Conservation (phyloP, 2,888 invertebrate genomes). For the Polia nebulosa region DNA sequence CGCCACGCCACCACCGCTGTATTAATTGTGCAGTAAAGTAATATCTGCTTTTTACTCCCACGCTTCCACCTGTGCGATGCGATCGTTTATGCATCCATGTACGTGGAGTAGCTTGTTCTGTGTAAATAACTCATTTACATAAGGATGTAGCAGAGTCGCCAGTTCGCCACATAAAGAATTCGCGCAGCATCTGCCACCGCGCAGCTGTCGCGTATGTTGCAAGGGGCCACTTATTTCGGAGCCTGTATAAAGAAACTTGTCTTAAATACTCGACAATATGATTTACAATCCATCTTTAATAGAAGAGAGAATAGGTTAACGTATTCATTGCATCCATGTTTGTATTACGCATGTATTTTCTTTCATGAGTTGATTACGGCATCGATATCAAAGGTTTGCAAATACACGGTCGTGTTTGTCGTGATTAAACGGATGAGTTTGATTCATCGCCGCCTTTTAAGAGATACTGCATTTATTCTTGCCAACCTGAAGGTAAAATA, state of each 20-base stretch:
- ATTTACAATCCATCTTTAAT: constrained; percentile 40
- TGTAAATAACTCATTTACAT: constrained; percentile 65
- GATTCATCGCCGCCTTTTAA: neutral
- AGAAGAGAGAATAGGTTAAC: constrained; percentile 37
- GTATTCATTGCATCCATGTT: constrained; percentile 40
- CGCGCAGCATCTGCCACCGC: constrained; percentile 73
- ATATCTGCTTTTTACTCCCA: constrained; percentile 79
- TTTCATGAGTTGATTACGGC: constrained; percentile 26
- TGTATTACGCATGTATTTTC: constrained; percentile 25
- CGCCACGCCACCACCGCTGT: constrained; percentile 65
- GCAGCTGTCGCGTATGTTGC: constrained; percentile 72
- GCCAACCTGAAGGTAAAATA: neutral
- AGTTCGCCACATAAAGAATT: constrained; percentile 61
- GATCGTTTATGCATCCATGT: constrained; percentile 61
- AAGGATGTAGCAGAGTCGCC: constrained; percentile 59
- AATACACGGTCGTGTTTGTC: neutral
- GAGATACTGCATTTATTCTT: neutral
- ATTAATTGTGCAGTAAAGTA: constrained; percentile 77
- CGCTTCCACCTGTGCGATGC: constrained; percentile 78
- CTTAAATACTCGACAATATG: constrained; percentile 45
- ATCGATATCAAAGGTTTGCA: constrained; percentile 5
- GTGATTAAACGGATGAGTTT: constrained; percentile 6
- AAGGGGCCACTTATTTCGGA: constrained; percentile 59
- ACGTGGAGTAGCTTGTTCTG: constrained; percentile 49
- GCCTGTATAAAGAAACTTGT: constrained; percentile 54